Conservation (phyloP, 1,140 invertebrate species). For the Pogonus chalceus region DNA sequence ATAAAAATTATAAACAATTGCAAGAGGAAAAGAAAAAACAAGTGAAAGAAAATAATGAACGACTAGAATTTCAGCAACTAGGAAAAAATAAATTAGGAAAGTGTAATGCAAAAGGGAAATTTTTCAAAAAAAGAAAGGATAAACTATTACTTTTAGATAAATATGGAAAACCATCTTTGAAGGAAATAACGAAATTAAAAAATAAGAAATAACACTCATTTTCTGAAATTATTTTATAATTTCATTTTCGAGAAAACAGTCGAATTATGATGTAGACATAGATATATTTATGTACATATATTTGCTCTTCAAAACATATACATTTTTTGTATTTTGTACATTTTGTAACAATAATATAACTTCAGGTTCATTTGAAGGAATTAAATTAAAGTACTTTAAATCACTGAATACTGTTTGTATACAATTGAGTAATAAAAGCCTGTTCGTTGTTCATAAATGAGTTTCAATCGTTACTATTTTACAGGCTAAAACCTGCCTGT, state of each 20-base stretch:
- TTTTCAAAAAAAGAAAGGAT: conserved; percentile 28
- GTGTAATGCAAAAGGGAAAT: conserved; percentile 36
- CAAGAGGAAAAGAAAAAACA: conserved; percentile 33
- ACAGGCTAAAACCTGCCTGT: neutral
- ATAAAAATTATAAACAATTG: conserved; percentile 48
- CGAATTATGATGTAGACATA: too few species aligned
- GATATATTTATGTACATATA: conserved; percentile 22
- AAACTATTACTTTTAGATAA: conserved; percentile 27
- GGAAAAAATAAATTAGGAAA: conserved; percentile 39
- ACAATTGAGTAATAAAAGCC: neutral
- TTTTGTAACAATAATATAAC: conserved; percentile 22
- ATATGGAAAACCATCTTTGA: conserved; percentile 31
- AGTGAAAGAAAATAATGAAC: conserved; percentile 29
- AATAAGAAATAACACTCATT: conserved; percentile 5
- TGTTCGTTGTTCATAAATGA: neutral
- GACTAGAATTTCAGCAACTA: conserved; percentile 37
- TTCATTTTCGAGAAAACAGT: too few species aligned
- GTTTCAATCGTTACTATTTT: neutral
- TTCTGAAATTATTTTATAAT: neutral
- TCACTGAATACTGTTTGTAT: neutral
- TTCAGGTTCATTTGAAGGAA: conserved; percentile 4
- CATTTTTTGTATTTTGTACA: conserved; percentile 17
- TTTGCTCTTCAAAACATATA: conserved; percentile 15
- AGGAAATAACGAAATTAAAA: conserved; percentile 14
- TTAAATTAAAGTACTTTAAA: neutral